Conservation (phyloP, 1,140 invertebrate genomes). For the Wiebesia pumilae region DNA sequence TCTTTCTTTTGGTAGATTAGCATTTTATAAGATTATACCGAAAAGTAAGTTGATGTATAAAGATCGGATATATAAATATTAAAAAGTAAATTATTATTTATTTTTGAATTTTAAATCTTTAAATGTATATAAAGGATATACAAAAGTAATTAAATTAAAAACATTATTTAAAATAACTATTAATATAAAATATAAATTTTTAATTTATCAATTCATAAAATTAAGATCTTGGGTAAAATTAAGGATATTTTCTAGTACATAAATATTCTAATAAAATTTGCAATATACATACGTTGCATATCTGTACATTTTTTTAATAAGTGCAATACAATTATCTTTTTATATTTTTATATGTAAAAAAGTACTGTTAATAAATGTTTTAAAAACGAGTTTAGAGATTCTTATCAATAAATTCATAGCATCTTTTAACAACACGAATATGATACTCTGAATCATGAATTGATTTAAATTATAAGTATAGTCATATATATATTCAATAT, state of each 20-base stretch:
- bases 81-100: too few relatives aligned
- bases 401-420: constrained; percentile 3
- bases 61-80: too few relatives aligned
- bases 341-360: constrained; percentile 34
- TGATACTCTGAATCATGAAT: constrained; percentile 8
- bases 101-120: too few relatives aligned
- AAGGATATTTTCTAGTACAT: background rate
- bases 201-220: background rate
- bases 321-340: constrained; percentile 35
- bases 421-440: constrained; percentile 1
- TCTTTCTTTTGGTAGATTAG: too few relatives aligned
- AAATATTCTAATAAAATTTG: constrained; percentile 13
- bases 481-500: background rate
- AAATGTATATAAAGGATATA: too few relatives aligned
- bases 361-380: constrained; percentile 39
- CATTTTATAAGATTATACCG: too few relatives aligned
- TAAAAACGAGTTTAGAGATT: constrained; percentile 19
- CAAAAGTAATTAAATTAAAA: too few relatives aligned
- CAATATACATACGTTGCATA: constrained; percentile 22
- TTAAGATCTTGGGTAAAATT: background rate
- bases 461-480: constrained; percentile 20
- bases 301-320: constrained; percentile 35
- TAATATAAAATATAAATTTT: too few relatives aligned
- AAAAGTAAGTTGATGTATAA: too few relatives aligned
- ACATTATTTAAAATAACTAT: too few relatives aligned